Evolutionary conservation across 2,888 invertebrate species (phyloP), one percentile per base, ranked within the genome.

Genomic region (Zele albiditarsus): DNA sequence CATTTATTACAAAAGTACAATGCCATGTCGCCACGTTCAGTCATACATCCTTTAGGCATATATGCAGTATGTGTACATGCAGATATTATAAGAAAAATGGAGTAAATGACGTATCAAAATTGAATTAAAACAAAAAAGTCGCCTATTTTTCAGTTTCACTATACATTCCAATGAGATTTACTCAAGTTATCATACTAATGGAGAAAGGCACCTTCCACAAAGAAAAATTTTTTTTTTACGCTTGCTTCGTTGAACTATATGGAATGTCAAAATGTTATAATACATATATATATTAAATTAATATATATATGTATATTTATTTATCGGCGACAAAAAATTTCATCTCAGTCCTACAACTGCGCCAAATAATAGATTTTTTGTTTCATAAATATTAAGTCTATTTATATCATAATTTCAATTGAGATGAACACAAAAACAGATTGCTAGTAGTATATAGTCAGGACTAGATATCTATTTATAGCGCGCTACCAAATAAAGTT

Each of bases 91-190:
- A 6, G 27, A 38, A 67, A 67, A 67, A 46, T 27, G 23, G 28
- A 49, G 67, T 67, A 46, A 49, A 67, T n/a, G 14, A 46, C 67
- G 27, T 67, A 42, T 66, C 67, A 67, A 67, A 67, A 67, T 31
- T 53, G 53, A 0, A 53, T 20, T 10, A 20, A 16, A 42, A 66
- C n/a, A 67, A 49, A 49, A 49, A 67, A 25, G 27, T 67, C 3
- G n/a, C 1, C n/a, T 8, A 46, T 27, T n/a, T n/a, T 53, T 53
- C n/a, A 20, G 23, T 20, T 53, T 23, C 4, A 23, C n/a, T 20
- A 53, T 53, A 53, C n/a, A 53, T 53, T n/a, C 20, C 23, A 53
- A 20, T n/a, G 8, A 6, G 5, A 53, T 53, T 53, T n/a, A 53
- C 53, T 23, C 8, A n/a, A 20, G 6, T 14, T n/a, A 46, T 46